Percentiles rank a stretch among this genome's conserved stretches.
Evolutionary conservation across 2,797 vertebrate genomes (phyloP).

Genomic region (Cetoscarus ocellatus): DNA sequence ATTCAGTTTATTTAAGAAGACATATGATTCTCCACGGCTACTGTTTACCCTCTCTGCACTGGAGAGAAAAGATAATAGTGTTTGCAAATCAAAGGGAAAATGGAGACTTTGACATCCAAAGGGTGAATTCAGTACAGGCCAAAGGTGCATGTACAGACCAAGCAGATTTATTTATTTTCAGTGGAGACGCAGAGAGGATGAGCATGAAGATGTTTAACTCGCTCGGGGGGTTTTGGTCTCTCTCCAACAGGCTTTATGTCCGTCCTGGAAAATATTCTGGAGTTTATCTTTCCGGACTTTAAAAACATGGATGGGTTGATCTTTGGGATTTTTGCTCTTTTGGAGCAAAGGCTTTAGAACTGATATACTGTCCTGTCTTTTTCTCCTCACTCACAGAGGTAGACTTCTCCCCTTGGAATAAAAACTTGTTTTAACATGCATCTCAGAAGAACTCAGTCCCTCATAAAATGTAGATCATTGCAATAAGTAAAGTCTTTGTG

Average conservation of each 20-base stretch:
- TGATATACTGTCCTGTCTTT: neutral
- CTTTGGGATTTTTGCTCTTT: slow-evolving; percentile 17
- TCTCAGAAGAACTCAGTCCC: neutral
- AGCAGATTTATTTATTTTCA: slow-evolving; percentile 60
- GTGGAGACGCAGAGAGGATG: slow-evolving; percentile 35
- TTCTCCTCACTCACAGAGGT: neutral
- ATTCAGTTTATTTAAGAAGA: slow-evolving; percentile 78
- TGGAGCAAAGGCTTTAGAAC: neutral
- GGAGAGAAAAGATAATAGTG: slow-evolving; percentile 66
- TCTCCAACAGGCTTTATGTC: slow-evolving; percentile 32
- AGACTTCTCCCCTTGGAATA: neutral
- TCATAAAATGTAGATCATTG: neutral
- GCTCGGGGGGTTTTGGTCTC: slow-evolving; percentile 20
- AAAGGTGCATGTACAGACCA: slow-evolving; percentile 52
- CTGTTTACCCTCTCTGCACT: slow-evolving; percentile 71
- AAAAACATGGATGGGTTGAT: slow-evolving; percentile 14
- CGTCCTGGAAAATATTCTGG: slow-evolving; percentile 35
- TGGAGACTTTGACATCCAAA: slow-evolving; percentile 58
- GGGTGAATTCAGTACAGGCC: slow-evolving; percentile 56
- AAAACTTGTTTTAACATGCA: neutral
- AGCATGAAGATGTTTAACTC: slow-evolving; percentile 25
- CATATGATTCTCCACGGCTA: slow-evolving; percentile 66
- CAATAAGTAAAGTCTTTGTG: neutral
- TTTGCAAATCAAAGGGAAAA: slow-evolving; percentile 64
- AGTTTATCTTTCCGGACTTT: slow-evolving; percentile 29